Evolutionary conservation across 1,140 invertebrate genomes (phyloP).

Genomic region (Protaetia brevitarsis): DNA sequence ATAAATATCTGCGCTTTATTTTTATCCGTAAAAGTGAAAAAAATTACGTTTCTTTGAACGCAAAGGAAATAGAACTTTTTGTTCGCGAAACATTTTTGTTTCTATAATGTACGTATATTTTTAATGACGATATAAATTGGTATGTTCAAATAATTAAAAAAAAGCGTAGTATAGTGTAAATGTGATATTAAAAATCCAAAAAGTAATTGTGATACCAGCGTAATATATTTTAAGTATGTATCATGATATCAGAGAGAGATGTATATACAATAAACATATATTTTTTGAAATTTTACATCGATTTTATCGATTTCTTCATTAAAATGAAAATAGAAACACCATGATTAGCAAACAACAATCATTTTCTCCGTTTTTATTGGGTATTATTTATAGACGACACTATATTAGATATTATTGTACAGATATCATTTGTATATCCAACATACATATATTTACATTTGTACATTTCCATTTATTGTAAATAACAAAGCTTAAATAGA

Average conservation of each 20-base stretch:
- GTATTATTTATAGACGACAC: neutral
- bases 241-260: neutral
- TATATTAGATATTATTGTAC: constrained; percentile 6
- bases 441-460: constrained; percentile 6
- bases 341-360: neutral
- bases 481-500: constrained; percentile 16
- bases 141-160: neutral
- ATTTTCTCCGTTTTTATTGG: neutral
- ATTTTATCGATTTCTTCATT: neutral
- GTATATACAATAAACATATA: neutral
- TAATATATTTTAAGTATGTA: constrained; percentile 1
- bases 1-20: neutral
- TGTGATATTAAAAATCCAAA: constrained; percentile 11
- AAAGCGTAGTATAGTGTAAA: neutral
- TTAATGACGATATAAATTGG: neutral
- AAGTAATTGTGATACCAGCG: constrained; percentile 3
- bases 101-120: neutral
- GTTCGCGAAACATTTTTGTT: too few relatives aligned
- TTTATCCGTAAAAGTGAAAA: too few relatives aligned
- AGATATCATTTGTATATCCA: neutral
- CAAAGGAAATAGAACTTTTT: too few relatives aligned
- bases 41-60: too few relatives aligned
- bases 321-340: constrained; percentile 1
- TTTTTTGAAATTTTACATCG: constrained; percentile 7
- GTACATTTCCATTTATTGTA: constrained; percentile 16